These are phyloP conservation scores for Fabriciana adippe DNA, from an alignment of 2,888 invertebrate genomes.

Conservation along the genomic window DNA sequence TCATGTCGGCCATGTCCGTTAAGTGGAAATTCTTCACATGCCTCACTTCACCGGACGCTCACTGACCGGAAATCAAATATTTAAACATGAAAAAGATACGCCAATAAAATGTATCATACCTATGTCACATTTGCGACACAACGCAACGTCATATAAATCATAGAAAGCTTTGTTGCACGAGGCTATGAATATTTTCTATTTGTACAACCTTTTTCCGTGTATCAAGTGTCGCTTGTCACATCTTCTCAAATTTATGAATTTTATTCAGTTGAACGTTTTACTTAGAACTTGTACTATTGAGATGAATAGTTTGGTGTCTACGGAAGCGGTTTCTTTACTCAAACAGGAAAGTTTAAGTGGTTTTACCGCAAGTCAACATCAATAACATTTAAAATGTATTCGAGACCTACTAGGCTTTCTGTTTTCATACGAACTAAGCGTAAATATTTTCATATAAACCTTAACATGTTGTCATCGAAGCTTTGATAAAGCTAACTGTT, in stretches of 20 bases:
- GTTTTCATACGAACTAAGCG: slow-evolving; percentile 16
- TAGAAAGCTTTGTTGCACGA: slow-evolving; percentile 35
- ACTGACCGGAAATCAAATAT: slow-evolving; percentile 57
- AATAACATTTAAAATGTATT: slow-evolving; percentile 12
- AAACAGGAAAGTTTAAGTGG: slow-evolving; percentile 24
- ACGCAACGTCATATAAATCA: slow-evolving; percentile 43
- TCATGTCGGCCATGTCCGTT: slow-evolving; percentile 52
- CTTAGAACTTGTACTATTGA: slow-evolving; percentile 8
- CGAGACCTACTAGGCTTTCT: neutral
- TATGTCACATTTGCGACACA: slow-evolving; percentile 42
- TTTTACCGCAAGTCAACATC: slow-evolving; percentile 19
- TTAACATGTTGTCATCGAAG: slow-evolving; percentile 19
- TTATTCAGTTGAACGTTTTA: slow-evolving; percentile 8
- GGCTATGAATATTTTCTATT: slow-evolving; percentile 41
- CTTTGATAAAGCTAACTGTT: slow-evolving; percentile 37
- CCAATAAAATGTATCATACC: slow-evolving; percentile 53
- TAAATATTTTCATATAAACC: neutral
- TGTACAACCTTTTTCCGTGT: slow-evolving; percentile 38
- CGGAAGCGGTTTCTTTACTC: slow-evolving; percentile 16
- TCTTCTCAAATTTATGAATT: slow-evolving; percentile 44
- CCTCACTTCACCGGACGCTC: slow-evolving; percentile 53
- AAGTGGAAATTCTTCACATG: slow-evolving; percentile 65
- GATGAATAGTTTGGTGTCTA: slow-evolving; percentile 4
- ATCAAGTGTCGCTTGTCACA: slow-evolving; percentile 43
- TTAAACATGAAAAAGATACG: slow-evolving; percentile 57